A percentile compares a stretch with the other conserved stretches of the same genome.
Conservation (phyloP, 2,797 vertebrate genomes). For the Lagocephalus sceleratus region DNA sequence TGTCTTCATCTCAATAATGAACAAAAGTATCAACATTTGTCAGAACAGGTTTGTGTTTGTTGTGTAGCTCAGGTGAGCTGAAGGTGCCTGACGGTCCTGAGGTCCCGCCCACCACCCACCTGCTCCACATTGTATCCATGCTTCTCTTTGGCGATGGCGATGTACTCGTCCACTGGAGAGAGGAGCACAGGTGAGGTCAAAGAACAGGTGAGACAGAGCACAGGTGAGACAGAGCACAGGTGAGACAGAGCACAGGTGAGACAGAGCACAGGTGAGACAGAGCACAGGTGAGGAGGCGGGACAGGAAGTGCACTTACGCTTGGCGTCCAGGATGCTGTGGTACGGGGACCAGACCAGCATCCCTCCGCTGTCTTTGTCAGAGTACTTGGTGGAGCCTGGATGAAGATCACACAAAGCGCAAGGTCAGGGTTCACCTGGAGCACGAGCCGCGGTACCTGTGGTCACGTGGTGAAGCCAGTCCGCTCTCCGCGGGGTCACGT, state of each 20-base stretch:
- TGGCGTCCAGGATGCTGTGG: conserved; percentile 88
- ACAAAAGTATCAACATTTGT: not conserved
- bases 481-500: too few species aligned
- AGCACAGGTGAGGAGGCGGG: not conserved
- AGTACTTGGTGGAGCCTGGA: conserved; percentile 88
- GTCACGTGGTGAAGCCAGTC: too few species aligned
- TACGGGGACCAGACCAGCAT: conserved; percentile 98
- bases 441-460: too few species aligned
- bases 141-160: conserved; percentile 96
- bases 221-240: too few species aligned
- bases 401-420: not conserved
- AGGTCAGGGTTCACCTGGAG: too few species aligned
- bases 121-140: conserved; percentile 98
- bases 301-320: conserved; percentile 80
- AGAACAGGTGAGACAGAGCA: too few species aligned
- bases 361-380: conserved; percentile 92
- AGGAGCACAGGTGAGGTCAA: too few species aligned
- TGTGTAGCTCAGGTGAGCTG: too few species aligned
- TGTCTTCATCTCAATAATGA: too few species aligned
- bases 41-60: not conserved
- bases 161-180: conserved; percentile 93
- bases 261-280: too few species aligned
- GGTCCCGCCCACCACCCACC: conserved; percentile 67
- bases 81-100: too few species aligned
- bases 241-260: too few species aligned